Evolutionary conservation across 2,797 vertebrate genomes (phyloP).

Genomic region (Phoeniculus purpureus): DNA sequence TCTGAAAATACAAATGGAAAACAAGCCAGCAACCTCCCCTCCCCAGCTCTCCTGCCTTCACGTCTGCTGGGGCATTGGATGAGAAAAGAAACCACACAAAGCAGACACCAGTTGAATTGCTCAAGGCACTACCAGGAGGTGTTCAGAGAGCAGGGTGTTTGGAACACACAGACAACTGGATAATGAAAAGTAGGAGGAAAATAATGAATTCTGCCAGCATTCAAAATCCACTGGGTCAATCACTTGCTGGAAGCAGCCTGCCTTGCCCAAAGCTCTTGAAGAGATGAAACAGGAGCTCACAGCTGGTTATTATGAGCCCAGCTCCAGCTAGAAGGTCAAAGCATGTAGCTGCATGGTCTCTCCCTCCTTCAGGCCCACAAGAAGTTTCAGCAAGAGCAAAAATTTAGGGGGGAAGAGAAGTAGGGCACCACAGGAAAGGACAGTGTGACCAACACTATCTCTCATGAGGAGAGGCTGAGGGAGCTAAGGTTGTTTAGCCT

Average conservation of each 20-base stretch:
- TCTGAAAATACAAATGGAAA: constrained; percentile 20
- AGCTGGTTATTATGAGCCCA: background rate
- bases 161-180: background rate
- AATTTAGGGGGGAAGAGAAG: background rate
- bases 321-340: background rate
- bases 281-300: background rate
- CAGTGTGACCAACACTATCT: background rate
- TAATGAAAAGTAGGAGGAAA: background rate
- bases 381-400: background rate
- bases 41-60: background rate
- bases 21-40: background rate
- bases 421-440: background rate
- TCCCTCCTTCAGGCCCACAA: background rate
- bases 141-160: background rate
- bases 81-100: background rate
- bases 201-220: background rate
- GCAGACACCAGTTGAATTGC: constrained; percentile 18
- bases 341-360: background rate
- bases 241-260: background rate
- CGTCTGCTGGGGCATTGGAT: background rate
- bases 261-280: constrained; percentile 2
- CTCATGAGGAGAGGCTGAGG: background rate
- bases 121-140: constrained; percentile 36
- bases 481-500: no score
- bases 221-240: background rate